Percentiles rank a stretch among this genome's conserved stretches.
Evolutionary conservation across 2,797 vertebrate species (phyloP).

Genomic region (Sebastes variabilis): DNA sequence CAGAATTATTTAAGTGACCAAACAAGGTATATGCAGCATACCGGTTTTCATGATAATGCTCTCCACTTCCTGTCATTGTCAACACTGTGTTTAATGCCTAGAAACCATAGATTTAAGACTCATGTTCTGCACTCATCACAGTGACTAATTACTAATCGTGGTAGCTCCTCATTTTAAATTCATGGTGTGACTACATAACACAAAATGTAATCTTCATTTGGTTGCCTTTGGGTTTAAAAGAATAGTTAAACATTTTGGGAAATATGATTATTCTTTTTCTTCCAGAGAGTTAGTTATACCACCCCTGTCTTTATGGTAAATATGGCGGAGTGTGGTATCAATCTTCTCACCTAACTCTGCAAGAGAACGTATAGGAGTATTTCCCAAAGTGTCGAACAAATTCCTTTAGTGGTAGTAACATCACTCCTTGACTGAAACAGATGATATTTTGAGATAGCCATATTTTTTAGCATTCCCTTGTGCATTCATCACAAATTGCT

Average conservation of each 20-base stretch:
- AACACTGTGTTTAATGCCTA: conserved; percentile 3
- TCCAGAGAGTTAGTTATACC: not conserved
- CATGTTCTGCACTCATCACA: not conserved
- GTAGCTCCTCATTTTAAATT: not conserved
- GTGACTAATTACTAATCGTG: conserved; percentile 18
- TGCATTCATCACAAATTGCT: conserved; percentile 2
- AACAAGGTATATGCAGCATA: not conserved
- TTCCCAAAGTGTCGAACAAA: not conserved
- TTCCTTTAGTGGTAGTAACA: not conserved
- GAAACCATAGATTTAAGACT: not conserved
- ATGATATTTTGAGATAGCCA: conserved; percentile 4
- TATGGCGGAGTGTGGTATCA: not conserved
- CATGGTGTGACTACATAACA: conserved; percentile 4
- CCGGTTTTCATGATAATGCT: conserved; percentile 20
- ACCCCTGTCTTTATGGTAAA: not conserved
- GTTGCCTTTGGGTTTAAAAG: conserved; percentile 6
- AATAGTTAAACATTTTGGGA: not conserved
- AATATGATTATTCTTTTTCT: not conserved
- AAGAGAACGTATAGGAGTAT: not conserved
- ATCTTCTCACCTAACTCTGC: not conserved
- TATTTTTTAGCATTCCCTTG: not conserved
- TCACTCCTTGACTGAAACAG: conserved; percentile 4
- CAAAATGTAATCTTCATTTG: not conserved
- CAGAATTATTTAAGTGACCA: not conserved
- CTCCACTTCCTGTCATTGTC: conserved; percentile 18